phyloP scores from a whole-genome alignment of 2,797 vertebrate species.

The Xenentodon cancila region DNA sequence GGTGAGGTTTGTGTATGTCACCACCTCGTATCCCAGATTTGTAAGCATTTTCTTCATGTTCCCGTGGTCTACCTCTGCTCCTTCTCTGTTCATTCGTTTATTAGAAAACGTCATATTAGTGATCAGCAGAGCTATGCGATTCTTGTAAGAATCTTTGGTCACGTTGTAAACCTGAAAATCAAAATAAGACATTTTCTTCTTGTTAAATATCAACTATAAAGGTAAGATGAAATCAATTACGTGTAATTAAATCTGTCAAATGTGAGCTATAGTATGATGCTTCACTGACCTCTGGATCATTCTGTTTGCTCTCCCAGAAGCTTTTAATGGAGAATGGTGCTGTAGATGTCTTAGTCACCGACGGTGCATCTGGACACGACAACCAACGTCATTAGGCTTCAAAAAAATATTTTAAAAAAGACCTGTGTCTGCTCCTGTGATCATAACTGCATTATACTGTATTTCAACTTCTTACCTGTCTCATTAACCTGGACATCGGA shows the following conservation, averaged over 20 bases:
- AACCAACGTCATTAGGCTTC: background rate
- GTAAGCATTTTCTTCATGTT: conserved; percentile 78
- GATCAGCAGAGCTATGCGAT: conserved; percentile 86
- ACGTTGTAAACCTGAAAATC: conserved; percentile 80
- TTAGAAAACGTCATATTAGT: conserved; percentile 82
- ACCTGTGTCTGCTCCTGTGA: too few relatives aligned
- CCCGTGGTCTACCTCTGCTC: conserved; percentile 80
- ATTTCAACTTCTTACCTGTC: conserved; percentile 2
- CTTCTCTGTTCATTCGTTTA: background rate
- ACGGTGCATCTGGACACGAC: conserved; percentile 12
- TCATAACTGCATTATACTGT: too few relatives aligned
- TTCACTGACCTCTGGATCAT: conserved; percentile 24
- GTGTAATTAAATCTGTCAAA: too few relatives aligned
- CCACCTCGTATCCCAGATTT: conserved; percentile 78
- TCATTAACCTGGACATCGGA: background rate
- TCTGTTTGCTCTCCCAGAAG: conserved; percentile 33
- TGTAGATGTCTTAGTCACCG: fast-evolving
- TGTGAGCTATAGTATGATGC: background rate
- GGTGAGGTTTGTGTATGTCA: conserved; percentile 72
- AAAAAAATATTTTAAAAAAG: too few relatives aligned
- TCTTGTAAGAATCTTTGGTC: conserved; percentile 14
- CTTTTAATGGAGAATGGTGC: background rate
- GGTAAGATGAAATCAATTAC: background rate
- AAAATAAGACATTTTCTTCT: too few relatives aligned
- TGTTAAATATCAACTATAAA: too few relatives aligned